Evolutionary conservation across 1,140 invertebrate genomes (phyloP).

Genomic region (Ceratina calcarata): DNA sequence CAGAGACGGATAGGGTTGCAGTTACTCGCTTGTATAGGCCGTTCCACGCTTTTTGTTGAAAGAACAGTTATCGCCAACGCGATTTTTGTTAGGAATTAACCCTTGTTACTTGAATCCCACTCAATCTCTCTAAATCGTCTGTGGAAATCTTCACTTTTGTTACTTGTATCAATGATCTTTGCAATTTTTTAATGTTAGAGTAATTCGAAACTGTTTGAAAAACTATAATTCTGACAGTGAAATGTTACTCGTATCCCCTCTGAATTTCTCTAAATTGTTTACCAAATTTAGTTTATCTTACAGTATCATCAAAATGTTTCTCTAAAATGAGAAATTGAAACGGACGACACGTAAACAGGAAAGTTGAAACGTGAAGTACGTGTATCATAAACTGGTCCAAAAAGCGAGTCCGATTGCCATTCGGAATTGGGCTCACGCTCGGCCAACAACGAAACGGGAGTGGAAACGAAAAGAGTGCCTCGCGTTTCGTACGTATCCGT

Average conservation of each 20-base stretch:
- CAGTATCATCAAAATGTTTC: too few species aligned
- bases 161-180: too few species aligned
- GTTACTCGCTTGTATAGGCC: background rate
- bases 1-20: background rate
- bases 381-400: background rate
- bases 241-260: too few species aligned
- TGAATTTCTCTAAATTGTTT: too few species aligned
- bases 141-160: too few species aligned
- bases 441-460: background rate
- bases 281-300: too few species aligned
- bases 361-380: background rate
- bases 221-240: too few species aligned
- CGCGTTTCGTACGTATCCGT: background rate
- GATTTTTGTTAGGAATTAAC: background rate
- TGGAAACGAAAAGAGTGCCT: background rate
- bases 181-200: too few species aligned
- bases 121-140: too few species aligned
- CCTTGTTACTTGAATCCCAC: too few species aligned
- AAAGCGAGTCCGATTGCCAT: background rate
- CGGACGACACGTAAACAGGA: background rate
- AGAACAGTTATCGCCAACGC: background rate
- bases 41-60: background rate
- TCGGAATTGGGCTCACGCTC: constrained; percentile 4
- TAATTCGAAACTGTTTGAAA: too few species aligned
- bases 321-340: too few species aligned